phyloP scores from a whole-genome alignment of 2,888 invertebrate species.

The Drosophila subquinaria region DNA sequence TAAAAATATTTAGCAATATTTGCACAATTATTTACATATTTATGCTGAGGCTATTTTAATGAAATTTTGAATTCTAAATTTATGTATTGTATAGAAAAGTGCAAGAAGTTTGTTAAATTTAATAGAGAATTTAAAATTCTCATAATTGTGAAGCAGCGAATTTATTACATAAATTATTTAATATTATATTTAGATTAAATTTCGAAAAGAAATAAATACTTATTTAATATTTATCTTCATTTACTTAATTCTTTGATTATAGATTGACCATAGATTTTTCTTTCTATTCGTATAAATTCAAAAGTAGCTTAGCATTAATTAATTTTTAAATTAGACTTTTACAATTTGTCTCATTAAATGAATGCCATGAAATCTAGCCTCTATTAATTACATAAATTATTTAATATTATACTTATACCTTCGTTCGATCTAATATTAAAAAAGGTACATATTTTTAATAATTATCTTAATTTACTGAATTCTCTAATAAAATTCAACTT shows the following conservation, averaged over 20 bases:
- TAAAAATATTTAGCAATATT: conserved; percentile 3
- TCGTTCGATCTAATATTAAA: too few relatives aligned
- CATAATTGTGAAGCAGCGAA: too few relatives aligned
- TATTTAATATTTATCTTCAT: background rate
- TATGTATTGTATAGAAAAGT: background rate
- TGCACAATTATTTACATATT: conserved; percentile 2
- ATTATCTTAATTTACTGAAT: too few relatives aligned
- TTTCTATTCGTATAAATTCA: too few relatives aligned
- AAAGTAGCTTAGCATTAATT: background rate
- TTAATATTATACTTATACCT: too few relatives aligned
- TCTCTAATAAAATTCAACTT: too few relatives aligned
- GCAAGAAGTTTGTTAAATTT: background rate
- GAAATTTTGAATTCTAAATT: background rate
- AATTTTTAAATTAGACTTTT: background rate
- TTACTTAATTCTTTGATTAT: background rate
- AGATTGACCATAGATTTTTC: background rate
- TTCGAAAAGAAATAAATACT: background rate
- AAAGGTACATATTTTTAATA: too few relatives aligned
- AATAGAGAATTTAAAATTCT: too few relatives aligned
- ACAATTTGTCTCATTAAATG: too few relatives aligned
- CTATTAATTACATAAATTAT: too few relatives aligned
- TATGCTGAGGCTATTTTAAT: background rate
- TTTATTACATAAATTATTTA: background rate
- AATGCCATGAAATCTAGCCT: too few relatives aligned
- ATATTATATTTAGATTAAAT: background rate